Percentiles rank a stretch among this genome's conserved stretches.
Conservation (phyloP, 2,797 vertebrate genomes). For the Enteromius radiatus region DNA sequence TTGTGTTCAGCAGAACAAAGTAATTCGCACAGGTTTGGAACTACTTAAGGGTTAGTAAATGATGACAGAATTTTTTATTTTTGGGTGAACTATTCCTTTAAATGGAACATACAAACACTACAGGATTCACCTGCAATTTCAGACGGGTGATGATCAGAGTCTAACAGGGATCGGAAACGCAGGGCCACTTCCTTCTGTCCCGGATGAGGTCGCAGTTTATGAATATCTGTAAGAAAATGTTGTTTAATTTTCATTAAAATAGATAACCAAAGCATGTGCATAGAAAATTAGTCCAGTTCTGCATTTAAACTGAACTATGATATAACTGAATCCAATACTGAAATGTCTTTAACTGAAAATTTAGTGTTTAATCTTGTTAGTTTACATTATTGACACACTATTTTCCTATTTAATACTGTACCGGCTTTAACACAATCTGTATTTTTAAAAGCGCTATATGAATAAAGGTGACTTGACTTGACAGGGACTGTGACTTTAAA, state of each 20-base stretch:
- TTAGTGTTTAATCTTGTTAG: too few relatives aligned
- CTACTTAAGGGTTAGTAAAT: too few relatives aligned
- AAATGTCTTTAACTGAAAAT: too few relatives aligned
- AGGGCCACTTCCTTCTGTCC: slow-evolving; percentile 93
- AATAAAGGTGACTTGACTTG: neutral
- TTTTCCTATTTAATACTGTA: too few relatives aligned
- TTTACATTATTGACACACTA: too few relatives aligned
- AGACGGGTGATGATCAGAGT: slow-evolving; percentile 97
- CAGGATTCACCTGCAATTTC: slow-evolving; percentile 90
- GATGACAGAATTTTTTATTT: too few relatives aligned
- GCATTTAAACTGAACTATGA: neutral
- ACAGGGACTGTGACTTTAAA: neutral
- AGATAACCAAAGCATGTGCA: neutral
- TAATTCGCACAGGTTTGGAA: too few relatives aligned
- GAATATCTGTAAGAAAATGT: slow-evolving; percentile 84
- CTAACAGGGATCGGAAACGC: slow-evolving; percentile 92
- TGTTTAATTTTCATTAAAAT: neutral
- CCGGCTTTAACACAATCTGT: too few relatives aligned
- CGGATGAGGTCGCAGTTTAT: slow-evolving; percentile 87
- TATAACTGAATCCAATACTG: too few relatives aligned
- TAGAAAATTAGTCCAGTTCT: neutral
- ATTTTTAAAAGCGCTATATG: too few relatives aligned
- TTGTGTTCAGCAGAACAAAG: too few relatives aligned
- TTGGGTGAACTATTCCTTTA: too few relatives aligned
- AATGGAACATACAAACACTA: neutral